These are phyloP conservation scores for Pogonognathellus flavescens DNA, from an alignment of 1,140 invertebrate species.

Conservation along the genomic window DNA sequence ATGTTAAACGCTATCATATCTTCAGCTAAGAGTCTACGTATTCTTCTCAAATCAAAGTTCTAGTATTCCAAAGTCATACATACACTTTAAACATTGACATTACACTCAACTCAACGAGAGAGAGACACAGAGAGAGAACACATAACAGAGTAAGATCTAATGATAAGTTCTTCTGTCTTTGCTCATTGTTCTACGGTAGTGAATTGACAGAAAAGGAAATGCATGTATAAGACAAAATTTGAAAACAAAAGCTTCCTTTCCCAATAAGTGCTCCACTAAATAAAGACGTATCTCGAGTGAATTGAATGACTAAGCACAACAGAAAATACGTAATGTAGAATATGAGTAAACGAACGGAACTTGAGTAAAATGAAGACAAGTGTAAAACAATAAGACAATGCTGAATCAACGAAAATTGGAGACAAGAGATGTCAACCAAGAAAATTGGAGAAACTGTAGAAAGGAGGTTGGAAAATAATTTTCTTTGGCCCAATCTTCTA, in stretches of 20 bases:
- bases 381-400: conserved; percentile 44
- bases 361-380: conserved; percentile 47
- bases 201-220: conserved; percentile 41
- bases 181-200: conserved; percentile 23
- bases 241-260: conserved; percentile 38
- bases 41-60: no score
- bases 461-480: conserved; percentile 45
- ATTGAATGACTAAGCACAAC: conserved; percentile 32
- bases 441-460: conserved; percentile 21
- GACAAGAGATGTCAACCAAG: conserved; percentile 28
- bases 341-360: conserved; percentile 39
- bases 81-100: conserved; percentile 6
- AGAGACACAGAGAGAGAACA: not conserved
- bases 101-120: not conserved
- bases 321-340: conserved; percentile 35
- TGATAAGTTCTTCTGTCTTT: conserved; percentile 33
- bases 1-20: no score
- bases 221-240: conserved; percentile 35
- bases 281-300: not conserved
- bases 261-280: conserved; percentile 27
- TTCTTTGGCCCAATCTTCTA: conserved; percentile 16
- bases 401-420: conserved; percentile 44
- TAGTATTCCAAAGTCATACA: not conserved
- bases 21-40: no score
- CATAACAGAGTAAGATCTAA: not conserved